phyloP scores from a whole-genome alignment of 1,140 invertebrate species.

The Daktulosphaira vitifoliae region DNA sequence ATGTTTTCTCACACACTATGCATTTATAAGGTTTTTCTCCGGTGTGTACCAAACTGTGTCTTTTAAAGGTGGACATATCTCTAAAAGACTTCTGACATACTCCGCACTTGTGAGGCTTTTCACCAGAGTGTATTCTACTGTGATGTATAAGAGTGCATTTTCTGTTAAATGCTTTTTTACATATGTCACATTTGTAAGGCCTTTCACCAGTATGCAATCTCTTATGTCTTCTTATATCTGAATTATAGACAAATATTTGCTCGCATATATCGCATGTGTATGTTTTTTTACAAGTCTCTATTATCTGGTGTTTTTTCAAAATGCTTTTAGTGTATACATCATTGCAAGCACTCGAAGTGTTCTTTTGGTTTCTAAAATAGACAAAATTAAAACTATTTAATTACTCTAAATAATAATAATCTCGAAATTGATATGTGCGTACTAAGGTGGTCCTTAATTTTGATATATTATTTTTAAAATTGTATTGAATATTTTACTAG shows the following conservation, averaged over 20 bases:
- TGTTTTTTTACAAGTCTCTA: constrained; percentile 53
- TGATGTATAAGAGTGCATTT: constrained; percentile 64
- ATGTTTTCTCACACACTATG: constrained; percentile 59
- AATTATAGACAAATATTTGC: constrained; percentile 63
- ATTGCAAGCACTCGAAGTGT: no score
- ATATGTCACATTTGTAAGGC: constrained; percentile 70
- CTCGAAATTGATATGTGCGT: no score
- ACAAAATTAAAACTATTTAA: no score
- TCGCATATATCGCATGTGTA: constrained; percentile 59
- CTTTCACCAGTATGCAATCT: constrained; percentile 77
- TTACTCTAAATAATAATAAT: no score
- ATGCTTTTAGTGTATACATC: no score
- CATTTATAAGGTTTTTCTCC: constrained; percentile 69
- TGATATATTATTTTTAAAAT: no score
- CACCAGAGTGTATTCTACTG: constrained; percentile 67
- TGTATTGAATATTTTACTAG: no score
- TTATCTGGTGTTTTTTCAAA: no score
- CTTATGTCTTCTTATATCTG: constrained; percentile 67
- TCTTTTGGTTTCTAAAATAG: no score
- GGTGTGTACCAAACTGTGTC: constrained; percentile 65
- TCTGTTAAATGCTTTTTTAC: constrained; percentile 59
- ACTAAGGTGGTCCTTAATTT: no score
- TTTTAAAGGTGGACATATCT: constrained; percentile 74
- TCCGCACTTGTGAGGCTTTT: constrained; percentile 63
- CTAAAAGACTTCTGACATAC: constrained; percentile 67